Conservation (phyloP, 2,797 vertebrate genomes). For the Vireo griseus region DNA sequence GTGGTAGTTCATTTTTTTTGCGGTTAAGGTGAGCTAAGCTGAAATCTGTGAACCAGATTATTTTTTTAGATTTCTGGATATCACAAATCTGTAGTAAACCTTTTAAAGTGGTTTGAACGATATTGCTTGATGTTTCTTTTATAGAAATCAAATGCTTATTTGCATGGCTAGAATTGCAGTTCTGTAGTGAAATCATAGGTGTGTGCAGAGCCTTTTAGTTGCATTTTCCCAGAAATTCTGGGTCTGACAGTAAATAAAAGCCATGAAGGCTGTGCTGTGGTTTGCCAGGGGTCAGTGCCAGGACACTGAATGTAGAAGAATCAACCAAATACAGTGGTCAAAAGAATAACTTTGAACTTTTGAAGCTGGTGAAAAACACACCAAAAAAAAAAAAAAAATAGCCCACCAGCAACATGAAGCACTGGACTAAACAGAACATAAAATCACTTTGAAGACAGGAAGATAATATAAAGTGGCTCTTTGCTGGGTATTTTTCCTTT, state of each 20-base stretch:
- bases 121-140: constrained; percentile 22
- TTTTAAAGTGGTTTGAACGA: constrained; percentile 43
- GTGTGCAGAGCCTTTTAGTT: constrained; percentile 3
- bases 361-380: constrained; percentile 13
- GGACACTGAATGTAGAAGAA: background rate
- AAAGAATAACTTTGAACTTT: background rate
- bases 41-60: background rate
- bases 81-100: constrained; percentile 4
- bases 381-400: background rate
- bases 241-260: background rate
- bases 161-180: background rate
- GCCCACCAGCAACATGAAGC: background rate
- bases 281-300: constrained; percentile 19
- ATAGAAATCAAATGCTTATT: constrained; percentile 32
- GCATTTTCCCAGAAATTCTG: constrained; percentile 11
- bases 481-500: constrained; percentile 17
- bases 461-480: background rate
- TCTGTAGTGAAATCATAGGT: background rate
- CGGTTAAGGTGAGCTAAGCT: background rate
- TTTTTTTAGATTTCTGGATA: constrained; percentile 36
- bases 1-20: background rate
- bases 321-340: background rate
- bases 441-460: constrained; percentile 48
- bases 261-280: background rate
- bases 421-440: constrained; percentile 7